Evolutionary conservation across 2,888 invertebrate genomes (phyloP), one percentile per base, ranked within the genome.

Genomic region (Agrypnus murinus): DNA sequence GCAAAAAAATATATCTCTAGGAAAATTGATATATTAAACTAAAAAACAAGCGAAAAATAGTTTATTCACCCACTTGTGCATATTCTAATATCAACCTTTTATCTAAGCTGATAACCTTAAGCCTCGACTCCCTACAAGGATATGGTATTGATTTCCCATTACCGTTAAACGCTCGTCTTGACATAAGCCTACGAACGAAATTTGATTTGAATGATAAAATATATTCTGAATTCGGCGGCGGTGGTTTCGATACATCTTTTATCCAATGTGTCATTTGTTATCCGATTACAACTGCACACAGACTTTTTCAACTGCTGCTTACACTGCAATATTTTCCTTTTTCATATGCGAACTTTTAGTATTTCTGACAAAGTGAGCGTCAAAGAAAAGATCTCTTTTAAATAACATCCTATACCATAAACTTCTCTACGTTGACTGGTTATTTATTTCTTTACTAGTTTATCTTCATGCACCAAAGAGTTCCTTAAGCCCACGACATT

Each of bases 191-290:
- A 72, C 73, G 70, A 74, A 72, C 74, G 74, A 74, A 77, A 77
- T 75, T 77, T 74, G 75, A 77, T 75, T 77, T 71, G 75, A 75
- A 74, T 75, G 75, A 77, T 75, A 77, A 75, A 75, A 77, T 77
- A 76, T 74, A 74, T 75, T 72, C 66, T 65, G 65, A 65, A 74
- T 72, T 71, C 67, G 65, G 66, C 66, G 64, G 60, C 43, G 55
- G 63, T 64, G 69, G 69, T 50, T 60, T 58, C 65, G 69, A 69
- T 69, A 69, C 69, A 69, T 69, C 65, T 55, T 43, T 63, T 69
- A 59, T 65, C 60, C 69, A 60, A 38, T 65, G 65, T 53, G 65
- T 69, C 65, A 65, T 69, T 69, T 69, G 60, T 69, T 69, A 69
- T 69, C 59, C 69, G 69, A 65, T 69, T 69, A 69, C 69, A 69